phyloP scores from a whole-genome alignment of 2,113 vertebrate genomes.

The Neomonachus schauinslandi region DNA sequence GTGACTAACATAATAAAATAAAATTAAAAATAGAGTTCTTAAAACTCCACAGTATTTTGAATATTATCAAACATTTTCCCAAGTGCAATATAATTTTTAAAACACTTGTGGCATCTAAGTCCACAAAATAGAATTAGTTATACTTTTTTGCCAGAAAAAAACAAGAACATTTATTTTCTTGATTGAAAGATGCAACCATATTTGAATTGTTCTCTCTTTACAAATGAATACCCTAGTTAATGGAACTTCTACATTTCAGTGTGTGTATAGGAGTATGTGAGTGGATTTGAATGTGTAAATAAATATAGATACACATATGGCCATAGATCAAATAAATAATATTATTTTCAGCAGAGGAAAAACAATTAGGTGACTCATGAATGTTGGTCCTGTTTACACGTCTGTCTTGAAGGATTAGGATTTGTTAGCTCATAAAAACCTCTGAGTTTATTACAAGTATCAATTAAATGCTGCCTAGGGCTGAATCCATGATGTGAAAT shows the following conservation, averaged over 20 bases:
- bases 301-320: background rate
- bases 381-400: background rate
- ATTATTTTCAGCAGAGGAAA: slow-evolving; percentile 13
- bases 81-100: background rate
- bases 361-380: slow-evolving; percentile 7
- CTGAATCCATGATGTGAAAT: slow-evolving; percentile 14
- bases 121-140: background rate
- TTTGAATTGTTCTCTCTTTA: background rate
- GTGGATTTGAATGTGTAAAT: background rate
- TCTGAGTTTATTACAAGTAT: slow-evolving; percentile 20
- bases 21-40: background rate
- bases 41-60: background rate
- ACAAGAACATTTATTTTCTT: background rate
- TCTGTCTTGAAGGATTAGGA: slow-evolving; percentile 49
- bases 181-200: background rate
- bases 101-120: background rate
- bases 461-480: slow-evolving; percentile 49
- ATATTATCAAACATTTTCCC: slow-evolving; percentile 7
- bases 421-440: slow-evolving; percentile 55
- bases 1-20: too few species aligned
- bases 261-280: background rate
- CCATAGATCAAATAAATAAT: slow-evolving; percentile 38
- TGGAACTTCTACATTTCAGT: background rate
- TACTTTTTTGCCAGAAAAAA: background rate
- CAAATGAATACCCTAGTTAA: background rate